Conservation (phyloP, 2,888 invertebrate species). For the Ophion obscuratus region DNA sequence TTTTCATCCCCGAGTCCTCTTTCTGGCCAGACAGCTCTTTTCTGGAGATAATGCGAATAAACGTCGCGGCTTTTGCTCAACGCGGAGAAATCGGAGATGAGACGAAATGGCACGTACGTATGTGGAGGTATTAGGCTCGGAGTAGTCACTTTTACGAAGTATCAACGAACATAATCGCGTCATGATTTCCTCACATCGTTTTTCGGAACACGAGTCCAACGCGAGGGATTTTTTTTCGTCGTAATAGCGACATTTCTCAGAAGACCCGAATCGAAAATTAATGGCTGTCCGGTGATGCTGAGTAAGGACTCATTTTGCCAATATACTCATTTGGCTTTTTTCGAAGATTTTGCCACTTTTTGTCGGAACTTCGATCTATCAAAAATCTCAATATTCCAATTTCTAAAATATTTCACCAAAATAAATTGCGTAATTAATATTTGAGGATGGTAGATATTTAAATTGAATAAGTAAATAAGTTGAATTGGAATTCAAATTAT, state of each 20-base stretch:
- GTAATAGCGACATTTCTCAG: too few species aligned
- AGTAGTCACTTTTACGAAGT: too few species aligned
- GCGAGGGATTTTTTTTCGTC: neutral
- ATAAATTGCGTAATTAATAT: neutral
- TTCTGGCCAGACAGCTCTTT: neutral
- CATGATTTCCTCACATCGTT: neutral
- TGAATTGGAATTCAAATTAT: too few species aligned
- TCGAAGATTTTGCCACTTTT: neutral
- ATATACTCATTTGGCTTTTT: too few species aligned
- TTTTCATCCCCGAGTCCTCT: neutral
- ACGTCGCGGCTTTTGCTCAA: conserved; percentile 10
- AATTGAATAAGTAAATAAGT: too few species aligned
- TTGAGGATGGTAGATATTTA: neutral
- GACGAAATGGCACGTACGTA: neutral
- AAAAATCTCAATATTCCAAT: neutral
- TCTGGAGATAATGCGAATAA: conserved; percentile 6
- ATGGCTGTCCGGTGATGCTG: neutral
- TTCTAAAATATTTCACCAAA: neutral
- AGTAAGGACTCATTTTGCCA: too few species aligned
- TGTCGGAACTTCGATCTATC: neutral
- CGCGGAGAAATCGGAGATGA: neutral
- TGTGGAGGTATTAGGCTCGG: too few species aligned
- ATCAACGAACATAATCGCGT: neutral
- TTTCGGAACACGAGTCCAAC: neutral
- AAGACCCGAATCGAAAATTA: neutral